phyloP scores from a whole-genome alignment of 2,113 vertebrate genomes.

The Penelope pileata region DNA sequence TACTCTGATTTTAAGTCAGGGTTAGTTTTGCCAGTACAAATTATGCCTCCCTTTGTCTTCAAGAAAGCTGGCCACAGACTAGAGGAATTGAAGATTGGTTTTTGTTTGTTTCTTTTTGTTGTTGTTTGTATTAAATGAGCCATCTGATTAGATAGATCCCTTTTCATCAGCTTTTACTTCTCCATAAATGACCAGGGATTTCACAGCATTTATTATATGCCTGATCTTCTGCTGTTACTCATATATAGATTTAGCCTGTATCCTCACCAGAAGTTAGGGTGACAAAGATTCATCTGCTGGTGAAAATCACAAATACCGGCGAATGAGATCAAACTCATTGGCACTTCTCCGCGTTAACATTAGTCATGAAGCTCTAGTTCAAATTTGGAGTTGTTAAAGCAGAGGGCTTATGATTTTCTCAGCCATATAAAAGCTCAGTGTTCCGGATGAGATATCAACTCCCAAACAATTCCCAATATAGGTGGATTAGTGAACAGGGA shows the following conservation, averaged over 20 bases:
- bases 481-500: background rate
- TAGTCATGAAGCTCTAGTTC: background rate
- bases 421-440: background rate
- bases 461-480: background rate
- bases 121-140: background rate
- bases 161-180: slow-evolving; percentile 9
- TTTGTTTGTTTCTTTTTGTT: background rate
- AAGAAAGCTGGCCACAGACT: background rate
- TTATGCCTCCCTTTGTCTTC: slow-evolving; percentile 45
- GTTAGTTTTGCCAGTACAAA: slow-evolving; percentile 35
- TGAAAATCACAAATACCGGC: background rate
- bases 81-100: background rate
- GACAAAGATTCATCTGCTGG: background rate
- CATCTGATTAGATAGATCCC: slow-evolving; percentile 2
- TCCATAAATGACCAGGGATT: background rate
- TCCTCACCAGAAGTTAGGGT: background rate
- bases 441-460: background rate
- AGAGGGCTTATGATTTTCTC: background rate
- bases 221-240: background rate
- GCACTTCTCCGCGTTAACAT: background rate
- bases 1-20: slow-evolving; percentile 43
- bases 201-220: background rate
- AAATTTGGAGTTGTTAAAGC: background rate
- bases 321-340: background rate
- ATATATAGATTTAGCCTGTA: background rate